phyloP scores from a whole-genome alignment of 2,888 invertebrate genomes.

The Malacosoma neustria region DNA sequence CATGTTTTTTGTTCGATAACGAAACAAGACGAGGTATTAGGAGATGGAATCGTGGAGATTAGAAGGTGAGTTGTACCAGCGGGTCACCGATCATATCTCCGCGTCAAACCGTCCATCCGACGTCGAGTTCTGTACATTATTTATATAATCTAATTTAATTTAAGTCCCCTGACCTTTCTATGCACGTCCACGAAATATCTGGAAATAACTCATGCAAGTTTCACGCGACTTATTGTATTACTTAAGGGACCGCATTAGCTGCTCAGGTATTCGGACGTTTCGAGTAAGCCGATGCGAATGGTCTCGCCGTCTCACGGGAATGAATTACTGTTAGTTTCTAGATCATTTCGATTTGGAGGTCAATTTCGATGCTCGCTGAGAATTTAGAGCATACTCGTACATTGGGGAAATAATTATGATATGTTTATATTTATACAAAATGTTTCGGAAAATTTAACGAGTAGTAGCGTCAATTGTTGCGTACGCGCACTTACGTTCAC shows the following conservation, averaged over 20 bases:
- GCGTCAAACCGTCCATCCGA: slow-evolving; percentile 67
- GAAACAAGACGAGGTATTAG: slow-evolving; percentile 69
- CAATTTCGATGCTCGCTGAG: not conserved
- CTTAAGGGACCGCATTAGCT: slow-evolving; percentile 35
- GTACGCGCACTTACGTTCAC: too few species aligned
- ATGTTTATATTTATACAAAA: too few species aligned
- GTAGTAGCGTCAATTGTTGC: too few species aligned
- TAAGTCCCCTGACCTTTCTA: slow-evolving; percentile 64
- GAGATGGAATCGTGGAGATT: slow-evolving; percentile 65
- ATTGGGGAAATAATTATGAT: too few species aligned
- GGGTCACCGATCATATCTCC: slow-evolving; percentile 69
- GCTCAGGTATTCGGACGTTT: slow-evolving; percentile 13
- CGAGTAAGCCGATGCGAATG: slow-evolving; percentile 17
- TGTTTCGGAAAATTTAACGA: too few species aligned
- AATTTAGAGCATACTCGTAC: too few species aligned
- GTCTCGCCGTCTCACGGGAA: slow-evolving; percentile 1
- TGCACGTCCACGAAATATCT: slow-evolving; percentile 45
- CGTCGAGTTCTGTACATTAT: slow-evolving; percentile 66
- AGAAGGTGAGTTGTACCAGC: slow-evolving; percentile 51
- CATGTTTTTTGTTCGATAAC: slow-evolving; percentile 67
- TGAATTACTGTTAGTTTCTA: not conserved
- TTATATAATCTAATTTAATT: slow-evolving; percentile 71
- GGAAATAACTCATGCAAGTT: slow-evolving; percentile 46
- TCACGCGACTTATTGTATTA: slow-evolving; percentile 45
- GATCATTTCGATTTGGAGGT: not conserved